Evolutionary conservation across 2,888 invertebrate genomes (phyloP).

Genomic region (Dascillus cervinus): DNA sequence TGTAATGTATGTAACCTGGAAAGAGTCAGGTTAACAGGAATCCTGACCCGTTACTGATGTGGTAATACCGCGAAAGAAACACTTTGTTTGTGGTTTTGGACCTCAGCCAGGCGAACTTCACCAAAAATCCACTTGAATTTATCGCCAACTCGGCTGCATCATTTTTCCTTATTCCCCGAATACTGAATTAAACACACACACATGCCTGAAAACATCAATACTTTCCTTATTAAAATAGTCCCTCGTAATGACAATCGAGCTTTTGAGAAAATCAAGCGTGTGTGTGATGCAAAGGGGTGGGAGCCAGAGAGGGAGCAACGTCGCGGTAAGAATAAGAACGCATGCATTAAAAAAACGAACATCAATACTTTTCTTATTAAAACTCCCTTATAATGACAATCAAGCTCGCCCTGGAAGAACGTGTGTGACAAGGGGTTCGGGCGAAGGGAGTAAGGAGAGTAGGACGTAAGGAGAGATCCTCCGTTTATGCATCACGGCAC

Average conservation of each 20-base stretch:
- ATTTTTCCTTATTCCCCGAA: too few species aligned
- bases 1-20: too few species aligned
- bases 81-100: conserved; percentile 12
- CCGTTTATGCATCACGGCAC: conserved; percentile 41
- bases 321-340: conserved; percentile 41
- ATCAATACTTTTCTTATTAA: conserved; percentile 45
- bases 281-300: conserved; percentile 17
- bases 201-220: too few species aligned
- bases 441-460: conserved; percentile 16
- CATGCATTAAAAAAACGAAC: conserved; percentile 43
- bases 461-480: conserved; percentile 32
- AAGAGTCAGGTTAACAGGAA: conserved; percentile 6
- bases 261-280: conserved; percentile 18
- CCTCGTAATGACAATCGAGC: conserved; percentile 18
- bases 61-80: conserved; percentile 3
- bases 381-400: conserved; percentile 43
- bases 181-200: too few species aligned
- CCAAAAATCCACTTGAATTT: conserved; percentile 14
- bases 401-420: conserved; percentile 35
- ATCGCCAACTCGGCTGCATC: too few species aligned
- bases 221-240: conserved; percentile 16
- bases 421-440: conserved; percentile 23
- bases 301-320: conserved; percentile 22
- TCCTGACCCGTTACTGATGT: conserved; percentile 6
- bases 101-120: conserved; percentile 13